These are phyloP conservation scores for Nomada goodeniana DNA, from an alignment of 2,888 invertebrate genomes.

Conservation along the genomic window DNA sequence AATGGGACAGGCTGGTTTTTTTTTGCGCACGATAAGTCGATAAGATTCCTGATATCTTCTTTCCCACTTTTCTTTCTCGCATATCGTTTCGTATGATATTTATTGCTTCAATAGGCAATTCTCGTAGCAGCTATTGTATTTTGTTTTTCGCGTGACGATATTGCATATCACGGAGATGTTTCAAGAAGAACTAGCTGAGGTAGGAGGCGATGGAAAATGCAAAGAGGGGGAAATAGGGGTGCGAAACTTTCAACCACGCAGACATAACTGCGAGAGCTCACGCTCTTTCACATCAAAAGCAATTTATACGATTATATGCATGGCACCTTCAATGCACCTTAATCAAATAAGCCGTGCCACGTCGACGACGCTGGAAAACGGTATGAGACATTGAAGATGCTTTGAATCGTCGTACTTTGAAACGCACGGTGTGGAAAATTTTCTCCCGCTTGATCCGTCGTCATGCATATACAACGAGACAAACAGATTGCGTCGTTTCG, in stretches of 20 bases:
- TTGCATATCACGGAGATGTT: slow-evolving; percentile 40
- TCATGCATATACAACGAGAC: slow-evolving; percentile 53
- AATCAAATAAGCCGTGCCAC: slow-evolving; percentile 77
- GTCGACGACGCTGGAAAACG: slow-evolving; percentile 62
- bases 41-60: slow-evolving; percentile 21
- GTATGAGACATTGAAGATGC: slow-evolving; percentile 62
- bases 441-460: slow-evolving; percentile 57
- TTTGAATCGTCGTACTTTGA: slow-evolving; percentile 71
- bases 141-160: slow-evolving; percentile 56
- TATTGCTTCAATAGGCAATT: slow-evolving; percentile 15
- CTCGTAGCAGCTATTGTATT: slow-evolving; percentile 25
- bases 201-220: slow-evolving; percentile 45
- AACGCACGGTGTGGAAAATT: slow-evolving; percentile 70
- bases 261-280: slow-evolving; percentile 67
- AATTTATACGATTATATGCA: slow-evolving; percentile 81
- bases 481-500: slow-evolving; percentile 51
- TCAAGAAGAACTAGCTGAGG: slow-evolving; percentile 38
- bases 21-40: neutral
- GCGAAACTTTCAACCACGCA: slow-evolving; percentile 72
- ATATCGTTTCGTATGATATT: slow-evolving; percentile 16
- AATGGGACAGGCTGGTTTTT: neutral
- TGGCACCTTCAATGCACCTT: slow-evolving; percentile 78
- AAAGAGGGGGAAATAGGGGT: slow-evolving; percentile 46
- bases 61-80: slow-evolving; percentile 9
- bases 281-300: slow-evolving; percentile 79